Percentiles rank a stretch among this genome's conserved stretches.
Evolutionary conservation across 2,888 invertebrate species (phyloP).

Genomic region (Drosophila dives): DNA sequence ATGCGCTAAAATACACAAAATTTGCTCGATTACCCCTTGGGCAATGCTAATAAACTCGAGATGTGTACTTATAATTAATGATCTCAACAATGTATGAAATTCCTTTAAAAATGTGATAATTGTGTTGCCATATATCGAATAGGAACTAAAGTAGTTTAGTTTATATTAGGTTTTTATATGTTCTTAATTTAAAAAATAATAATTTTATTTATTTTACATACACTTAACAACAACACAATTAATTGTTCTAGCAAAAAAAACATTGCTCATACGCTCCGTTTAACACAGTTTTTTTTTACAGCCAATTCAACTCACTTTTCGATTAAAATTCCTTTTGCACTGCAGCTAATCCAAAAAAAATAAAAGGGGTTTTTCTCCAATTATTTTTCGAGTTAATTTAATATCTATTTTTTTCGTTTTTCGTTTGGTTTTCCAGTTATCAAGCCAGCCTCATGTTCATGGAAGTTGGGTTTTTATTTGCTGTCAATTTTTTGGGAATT

Average conservation of each 20-base stretch:
- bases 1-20: conserved; percentile 18
- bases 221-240: neutral
- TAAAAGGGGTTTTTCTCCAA: neutral
- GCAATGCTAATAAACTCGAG: neutral
- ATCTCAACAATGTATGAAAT: neutral
- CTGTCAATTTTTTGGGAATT: conserved; percentile 2
- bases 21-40: neutral
- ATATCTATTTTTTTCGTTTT: neutral
- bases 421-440: neutral
- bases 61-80: neutral
- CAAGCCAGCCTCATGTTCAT: conserved; percentile 40
- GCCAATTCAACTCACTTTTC: conserved; percentile 40
- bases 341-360: conserved; percentile 24
- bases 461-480: conserved; percentile 9
- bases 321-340: conserved; percentile 3
- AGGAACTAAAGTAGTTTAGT: neutral
- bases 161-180: neutral
- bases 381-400: conserved; percentile 6
- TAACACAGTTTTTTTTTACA: neutral
- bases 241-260: neutral
- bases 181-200: neutral
- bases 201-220: neutral
- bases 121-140: neutral
- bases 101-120: neutral
- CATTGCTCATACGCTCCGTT: conserved; percentile 24